Conservation (phyloP, 2,888 invertebrate genomes). For the Allolobophora icterica region DNA sequence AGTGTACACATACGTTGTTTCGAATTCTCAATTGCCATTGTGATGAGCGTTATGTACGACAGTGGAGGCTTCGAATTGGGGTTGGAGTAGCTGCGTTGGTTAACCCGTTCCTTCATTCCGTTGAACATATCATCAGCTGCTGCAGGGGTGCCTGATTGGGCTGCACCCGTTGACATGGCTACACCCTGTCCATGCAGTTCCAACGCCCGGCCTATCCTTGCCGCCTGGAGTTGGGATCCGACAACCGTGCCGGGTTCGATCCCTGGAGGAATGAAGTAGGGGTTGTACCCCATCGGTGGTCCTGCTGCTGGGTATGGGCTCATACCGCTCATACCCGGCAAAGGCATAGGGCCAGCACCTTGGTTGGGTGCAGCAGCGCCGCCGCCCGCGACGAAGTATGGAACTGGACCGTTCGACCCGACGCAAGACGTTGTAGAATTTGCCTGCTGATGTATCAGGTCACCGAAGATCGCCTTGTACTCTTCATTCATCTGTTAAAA, state of each 20-base stretch:
- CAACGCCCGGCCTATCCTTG: background rate
- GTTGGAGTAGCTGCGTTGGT: background rate
- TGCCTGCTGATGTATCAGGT: background rate
- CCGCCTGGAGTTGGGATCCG: background rate
- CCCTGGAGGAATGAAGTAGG: slow-evolving; percentile 7
- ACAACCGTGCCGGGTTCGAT: background rate
- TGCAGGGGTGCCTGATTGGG: background rate
- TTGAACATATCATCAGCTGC: slow-evolving; percentile 6
- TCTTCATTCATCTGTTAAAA: background rate
- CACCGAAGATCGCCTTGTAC: background rate
- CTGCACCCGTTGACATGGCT: background rate
- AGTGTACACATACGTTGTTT: background rate
- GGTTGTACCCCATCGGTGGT: background rate
- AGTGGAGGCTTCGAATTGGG: background rate
- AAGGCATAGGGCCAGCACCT: background rate
- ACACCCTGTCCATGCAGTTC: background rate
- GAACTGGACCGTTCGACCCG: background rate
- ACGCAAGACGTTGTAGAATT: background rate
- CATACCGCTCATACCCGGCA: background rate
- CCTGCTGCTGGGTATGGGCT: background rate
- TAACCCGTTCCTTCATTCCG: slow-evolving; percentile 1
- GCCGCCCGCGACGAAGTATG: background rate
- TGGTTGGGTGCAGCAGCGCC: background rate
- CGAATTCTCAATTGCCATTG: background rate
- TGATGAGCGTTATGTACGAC: background rate